Evolutionary conservation across 2,888 invertebrate species (phyloP), one percentile per base, ranked within the genome.

Genomic region (Nomada hirtipes): DNA sequence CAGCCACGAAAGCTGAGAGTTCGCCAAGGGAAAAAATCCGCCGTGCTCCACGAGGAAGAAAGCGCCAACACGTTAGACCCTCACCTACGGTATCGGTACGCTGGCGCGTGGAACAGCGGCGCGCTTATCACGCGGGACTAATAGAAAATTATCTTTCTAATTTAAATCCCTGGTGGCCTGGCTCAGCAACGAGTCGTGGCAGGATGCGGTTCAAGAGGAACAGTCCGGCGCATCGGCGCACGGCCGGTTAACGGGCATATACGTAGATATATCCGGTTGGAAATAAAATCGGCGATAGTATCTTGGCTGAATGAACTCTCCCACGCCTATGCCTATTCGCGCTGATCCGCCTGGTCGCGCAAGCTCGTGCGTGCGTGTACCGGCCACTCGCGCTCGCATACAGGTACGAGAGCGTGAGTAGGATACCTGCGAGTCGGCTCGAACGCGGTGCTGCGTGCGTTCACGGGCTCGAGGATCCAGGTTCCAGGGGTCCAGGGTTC

Each of bases 301-400:
- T 93, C 93, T 93, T 90, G 92, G 90, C 92, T 93, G 91, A 93
- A 93, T 93, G 93, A 93, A 93, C 93, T 93, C 93, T 93, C 93
- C 93, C 93, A 93, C 93, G 93, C 93, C 93, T 93, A 92, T 92
- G 91, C 90, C 91, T 91, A 90, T 91, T 90, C 89, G 87, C 88
- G 86, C 85, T 88, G 89, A 83, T 91, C 89, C 88, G 55, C 68
- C 61, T 53, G 53, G 55, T 20, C 71, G 59, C 83, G 52, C 70
- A 72, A 50, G 42, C 29, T 68, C 67, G 67, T 61, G 73, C 70
- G 67, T 72, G 76, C 68, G 72, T 57, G 85, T 70, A 67, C 65
- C 65, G 47, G 47, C 10, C 23, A n/a, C 18, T 13, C 15, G 29
- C 50, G n/a, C 64, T 18, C 70, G 71, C 75, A 73, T 70, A 77